Evolutionary conservation across 2,113 vertebrate genomes (phyloP), one percentile per base, ranked within the genome.

Genomic region (Aythya baeri): DNA sequence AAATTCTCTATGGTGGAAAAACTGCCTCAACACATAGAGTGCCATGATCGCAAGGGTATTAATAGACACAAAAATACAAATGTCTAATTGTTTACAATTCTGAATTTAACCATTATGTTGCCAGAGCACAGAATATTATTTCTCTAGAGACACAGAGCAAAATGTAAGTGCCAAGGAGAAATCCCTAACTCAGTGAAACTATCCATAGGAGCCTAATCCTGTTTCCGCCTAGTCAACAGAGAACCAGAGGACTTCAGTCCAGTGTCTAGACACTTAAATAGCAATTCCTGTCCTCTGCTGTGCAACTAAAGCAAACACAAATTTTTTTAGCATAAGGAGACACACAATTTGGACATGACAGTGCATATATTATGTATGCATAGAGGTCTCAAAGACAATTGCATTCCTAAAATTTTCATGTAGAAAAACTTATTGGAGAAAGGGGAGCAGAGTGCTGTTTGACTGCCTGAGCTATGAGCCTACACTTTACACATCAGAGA

Each of bases 1-100:
- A 97, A 97, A 97, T 96, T 96, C 97, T 97, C 97, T 96, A 72
- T 78, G 95, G 91, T 97, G 98, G 98, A 97, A 98, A 98, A 98
- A 96, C 63, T 81, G 92, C 58, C 96, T 98, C 97, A 97, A 65
- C 55, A 44, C 41, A 6, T 67, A 66, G 67, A 81, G n/a, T 83
- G 94, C 93, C 95, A 95, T 89, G 96, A 95, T 94, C 68, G 17
- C 73, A 46, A 95, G n/a, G 29, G 77, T 97, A 97, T 96, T 97
- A 98, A 97, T 97, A 97, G 97, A 96, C 97, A 95, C 74, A 93
- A 96, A 97, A 97, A 93, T 65, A 94, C 29, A 94, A 88, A 94
- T 94, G 91, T n/a, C 89, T 91, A 26, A 77, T 91, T 91, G 95
- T 96, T 95, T 93, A 89, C 83, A 91, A 10, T 82, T 83, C 83